Base-by-base conservation (phyloP, 2,113 vertebrate species). In the Channa argus region DNA sequence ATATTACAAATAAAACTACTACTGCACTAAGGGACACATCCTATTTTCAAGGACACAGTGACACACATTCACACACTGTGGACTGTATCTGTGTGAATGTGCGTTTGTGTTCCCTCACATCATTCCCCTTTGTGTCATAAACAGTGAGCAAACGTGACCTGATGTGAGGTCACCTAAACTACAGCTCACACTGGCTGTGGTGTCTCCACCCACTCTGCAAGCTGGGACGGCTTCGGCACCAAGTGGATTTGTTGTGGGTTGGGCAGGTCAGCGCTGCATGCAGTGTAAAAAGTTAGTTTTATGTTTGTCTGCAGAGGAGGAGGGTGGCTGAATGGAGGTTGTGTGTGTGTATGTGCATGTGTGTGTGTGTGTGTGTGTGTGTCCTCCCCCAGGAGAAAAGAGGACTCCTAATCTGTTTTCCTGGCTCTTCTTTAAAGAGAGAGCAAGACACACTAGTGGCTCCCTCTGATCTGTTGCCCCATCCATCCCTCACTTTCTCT, bases 401-500 rank as follows among this genome's bases (percentile, higher is more conserved):
- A 88, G 85, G 79, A 90, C 86, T 91, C 91, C 90, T 92, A 94
- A 93, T 93, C 93, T 93, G 88, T 83, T 94, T 94, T 91, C 86
- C 92, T 94, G 93, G 93, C 92, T 91, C 91, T 90, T 74, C 87
- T 93, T 93, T 92, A 93, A 93, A 94, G 93, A 82, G 79, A 90
- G 89, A 90, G 86, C 90, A 91, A 90, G 91, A 93, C 90, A 86
- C 91, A 92, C 90, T 87, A 86, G 91, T 92, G 92, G 88, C 88
- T 91, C 84, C 80, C 88, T 93, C 92, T 93, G 92, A 92, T 93
- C 91, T 90, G 83, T 88, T 91, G 92, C 91, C 89, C 93, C 91
- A 91, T 94, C 90, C 91, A 89, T 92, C 87, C 85, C 83, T 91
- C 84, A 78, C 88, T 92, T 79, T 86, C 79, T 89, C 82, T 82